Conservation (phyloP, 2,888 invertebrate genomes). For the Andrena minutula region DNA sequence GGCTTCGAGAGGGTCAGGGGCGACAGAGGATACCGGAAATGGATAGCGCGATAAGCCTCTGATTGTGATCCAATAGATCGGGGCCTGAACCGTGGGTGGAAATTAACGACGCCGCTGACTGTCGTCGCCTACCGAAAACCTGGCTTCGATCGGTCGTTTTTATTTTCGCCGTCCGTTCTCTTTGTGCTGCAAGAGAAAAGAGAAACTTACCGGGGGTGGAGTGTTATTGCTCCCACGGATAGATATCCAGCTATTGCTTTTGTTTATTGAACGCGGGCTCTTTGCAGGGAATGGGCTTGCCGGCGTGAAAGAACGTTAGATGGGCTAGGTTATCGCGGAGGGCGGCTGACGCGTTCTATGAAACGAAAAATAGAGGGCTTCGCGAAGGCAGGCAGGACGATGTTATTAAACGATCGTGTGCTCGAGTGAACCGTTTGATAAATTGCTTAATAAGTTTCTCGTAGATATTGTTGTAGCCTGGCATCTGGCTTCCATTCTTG, state of each 20-base stretch:
- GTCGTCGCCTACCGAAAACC: constrained; percentile 25
- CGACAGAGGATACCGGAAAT: constrained; percentile 61
- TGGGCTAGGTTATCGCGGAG: constrained; percentile 19
- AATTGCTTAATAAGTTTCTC: constrained; percentile 17
- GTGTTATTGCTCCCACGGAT: constrained; percentile 13
- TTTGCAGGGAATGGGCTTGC: background rate
- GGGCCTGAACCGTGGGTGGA: constrained; percentile 45
- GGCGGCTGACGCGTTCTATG: constrained; percentile 13
- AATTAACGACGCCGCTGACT: constrained; percentile 61
- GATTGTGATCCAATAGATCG: constrained; percentile 66
- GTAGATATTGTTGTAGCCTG: background rate
- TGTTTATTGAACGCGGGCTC: constrained; percentile 29
- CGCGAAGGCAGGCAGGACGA: background rate
- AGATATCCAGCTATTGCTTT: constrained; percentile 17
- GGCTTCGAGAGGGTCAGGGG: constrained; percentile 47
- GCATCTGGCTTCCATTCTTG: too few species aligned
- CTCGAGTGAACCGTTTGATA: constrained; percentile 8
- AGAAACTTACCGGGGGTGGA: background rate
- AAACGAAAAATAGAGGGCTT: constrained; percentile 18
- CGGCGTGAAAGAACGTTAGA: constrained; percentile 1
- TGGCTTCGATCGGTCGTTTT: background rate
- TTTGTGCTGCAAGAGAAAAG: background rate
- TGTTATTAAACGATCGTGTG: constrained; percentile 22
- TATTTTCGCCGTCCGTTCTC: background rate
- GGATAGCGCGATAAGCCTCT: constrained; percentile 69